Evolutionary conservation across 2,888 invertebrate species (phyloP).

Genomic region (Plagodis dolabraria): DNA sequence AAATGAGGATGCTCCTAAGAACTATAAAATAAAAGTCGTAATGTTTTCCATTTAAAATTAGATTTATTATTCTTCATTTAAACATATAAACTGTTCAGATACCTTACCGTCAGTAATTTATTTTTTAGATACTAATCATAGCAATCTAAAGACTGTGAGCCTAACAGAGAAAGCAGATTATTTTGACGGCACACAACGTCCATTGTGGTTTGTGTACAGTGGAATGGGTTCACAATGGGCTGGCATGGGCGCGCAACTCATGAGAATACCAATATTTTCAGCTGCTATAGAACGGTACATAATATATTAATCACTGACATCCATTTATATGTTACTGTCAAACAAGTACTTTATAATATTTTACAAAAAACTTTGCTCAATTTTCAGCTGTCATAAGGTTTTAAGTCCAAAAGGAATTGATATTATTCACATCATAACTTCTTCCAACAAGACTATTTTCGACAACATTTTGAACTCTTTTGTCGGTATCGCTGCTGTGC

Average conservation of each 20-base stretch:
- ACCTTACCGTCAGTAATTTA: too few relatives aligned
- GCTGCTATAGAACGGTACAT: constrained; percentile 73
- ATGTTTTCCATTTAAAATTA: too few relatives aligned
- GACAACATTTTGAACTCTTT: constrained; percentile 88
- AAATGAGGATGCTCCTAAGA: too few relatives aligned
- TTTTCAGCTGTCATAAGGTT: constrained; percentile 28
- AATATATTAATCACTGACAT: neutral
- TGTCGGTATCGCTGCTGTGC: constrained; percentile 88
- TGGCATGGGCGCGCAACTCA: constrained; percentile 87
- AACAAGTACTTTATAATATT: too few relatives aligned
- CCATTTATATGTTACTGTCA: too few relatives aligned
- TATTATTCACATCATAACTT: constrained; percentile 37
- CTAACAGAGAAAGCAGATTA: constrained; percentile 53
- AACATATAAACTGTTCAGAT: too few relatives aligned
- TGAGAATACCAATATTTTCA: constrained; percentile 86
- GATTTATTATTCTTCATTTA: too few relatives aligned
- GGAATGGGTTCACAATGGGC: constrained; percentile 90
- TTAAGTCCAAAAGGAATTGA: constrained; percentile 35
- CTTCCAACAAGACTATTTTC: constrained; percentile 47
- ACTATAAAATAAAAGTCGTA: too few relatives aligned
- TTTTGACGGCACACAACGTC: constrained; percentile 64
- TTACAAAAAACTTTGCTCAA: neutral
- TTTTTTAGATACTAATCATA: constrained; percentile 48
- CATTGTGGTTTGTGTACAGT: constrained; percentile 89
- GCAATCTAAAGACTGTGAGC: constrained; percentile 52